A percentile compares a stretch with the other conserved stretches of the same genome.
These are phyloP conservation scores for Hippoglossus hippoglossus DNA, from an alignment of 2,797 vertebrate genomes.

Conservation along the genomic window DNA sequence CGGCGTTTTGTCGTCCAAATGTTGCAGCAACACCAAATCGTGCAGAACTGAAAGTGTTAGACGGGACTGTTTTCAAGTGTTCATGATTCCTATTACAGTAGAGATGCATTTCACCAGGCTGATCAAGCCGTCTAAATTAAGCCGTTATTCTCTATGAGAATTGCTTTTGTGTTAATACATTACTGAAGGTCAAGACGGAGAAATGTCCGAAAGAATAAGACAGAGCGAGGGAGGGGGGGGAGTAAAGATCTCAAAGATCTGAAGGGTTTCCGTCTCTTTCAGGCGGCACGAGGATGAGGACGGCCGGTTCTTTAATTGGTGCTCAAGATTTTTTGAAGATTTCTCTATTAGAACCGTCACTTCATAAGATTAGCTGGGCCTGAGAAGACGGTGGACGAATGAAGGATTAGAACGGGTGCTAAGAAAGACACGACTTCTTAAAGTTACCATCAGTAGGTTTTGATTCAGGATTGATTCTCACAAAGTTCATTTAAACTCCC, in stretches of 20 bases:
- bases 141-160: conserved; percentile 25
- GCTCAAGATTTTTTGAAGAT: conserved; percentile 67
- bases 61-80: conserved; percentile 8
- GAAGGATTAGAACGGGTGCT: conserved; percentile 42
- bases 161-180: conserved; percentile 58
- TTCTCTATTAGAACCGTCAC: conserved; percentile 60
- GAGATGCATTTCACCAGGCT: neutral
- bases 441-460: conserved; percentile 38
- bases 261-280: conserved; percentile 54
- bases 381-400: conserved; percentile 38
- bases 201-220: conserved; percentile 33
- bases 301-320: conserved; percentile 64
- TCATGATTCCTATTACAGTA: neutral
- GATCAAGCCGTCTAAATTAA: conserved; percentile 36
- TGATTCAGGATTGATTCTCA: neutral
- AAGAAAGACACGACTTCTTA: conserved; percentile 45
- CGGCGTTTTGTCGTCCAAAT: conserved; percentile 72
- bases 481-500: neutral
- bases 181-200: conserved; percentile 65
- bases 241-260: conserved; percentile 61
- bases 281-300: conserved; percentile 57
- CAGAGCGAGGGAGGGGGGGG: conserved; percentile 10
- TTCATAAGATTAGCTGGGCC: conserved; percentile 61
- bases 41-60: neutral
- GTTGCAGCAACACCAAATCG: conserved; percentile 6